phyloP scores from a whole-genome alignment of 2,113 vertebrate genomes.

The Leucosticte australis region DNA sequence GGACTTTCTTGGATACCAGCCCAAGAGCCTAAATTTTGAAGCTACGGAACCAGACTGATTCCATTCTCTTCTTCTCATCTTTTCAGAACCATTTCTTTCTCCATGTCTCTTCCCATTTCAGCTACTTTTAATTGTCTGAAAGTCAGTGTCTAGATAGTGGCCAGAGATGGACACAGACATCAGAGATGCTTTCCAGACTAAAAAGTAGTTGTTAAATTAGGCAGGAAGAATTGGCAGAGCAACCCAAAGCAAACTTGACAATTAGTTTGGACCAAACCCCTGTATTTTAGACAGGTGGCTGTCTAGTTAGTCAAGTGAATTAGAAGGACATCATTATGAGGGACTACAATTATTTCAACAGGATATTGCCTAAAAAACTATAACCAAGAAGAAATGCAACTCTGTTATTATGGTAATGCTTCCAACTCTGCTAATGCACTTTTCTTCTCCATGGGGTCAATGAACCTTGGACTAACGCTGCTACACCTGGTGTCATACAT shows the following conservation, averaged over 20 bases:
- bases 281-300: background rate
- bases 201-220: background rate
- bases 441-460: background rate
- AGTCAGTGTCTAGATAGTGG: background rate
- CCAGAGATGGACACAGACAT: background rate
- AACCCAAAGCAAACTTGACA: background rate
- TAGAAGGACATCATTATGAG: background rate
- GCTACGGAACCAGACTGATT: background rate
- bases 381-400: background rate
- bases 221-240: background rate
- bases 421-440: accelerated
- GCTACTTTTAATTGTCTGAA: background rate
- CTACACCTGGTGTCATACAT: background rate
- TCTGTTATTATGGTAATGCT: background rate
- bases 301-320: background rate
- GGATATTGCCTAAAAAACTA: background rate
- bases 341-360: background rate
- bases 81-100: background rate
- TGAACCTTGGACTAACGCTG: background rate
- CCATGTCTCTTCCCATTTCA: background rate
- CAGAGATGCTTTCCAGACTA: background rate
- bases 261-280: background rate
- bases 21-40: background rate
- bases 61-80: background rate
- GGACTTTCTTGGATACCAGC: background rate